Conservation (phyloP, 2,888 invertebrate species). For the Eucera pruinosa region DNA sequence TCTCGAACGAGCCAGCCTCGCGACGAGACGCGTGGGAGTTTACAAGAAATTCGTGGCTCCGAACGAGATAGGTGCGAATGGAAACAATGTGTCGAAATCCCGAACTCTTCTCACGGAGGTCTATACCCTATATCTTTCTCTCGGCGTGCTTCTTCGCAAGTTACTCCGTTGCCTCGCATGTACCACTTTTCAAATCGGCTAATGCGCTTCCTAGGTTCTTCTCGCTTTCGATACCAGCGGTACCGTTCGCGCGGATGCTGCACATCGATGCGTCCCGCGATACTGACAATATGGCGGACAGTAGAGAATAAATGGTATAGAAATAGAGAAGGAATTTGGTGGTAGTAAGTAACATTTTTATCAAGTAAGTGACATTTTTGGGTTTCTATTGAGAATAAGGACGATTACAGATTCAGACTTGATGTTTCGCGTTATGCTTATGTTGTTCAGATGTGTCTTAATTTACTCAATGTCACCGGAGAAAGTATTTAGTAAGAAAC, state of each 20-base stretch:
- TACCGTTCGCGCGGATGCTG: constrained; percentile 24
- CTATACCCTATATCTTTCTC: too few species aligned
- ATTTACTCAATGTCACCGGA: too few species aligned
- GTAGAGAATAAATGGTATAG: background rate
- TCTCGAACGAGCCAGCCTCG: constrained; percentile 22
- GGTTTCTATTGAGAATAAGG: too few species aligned
- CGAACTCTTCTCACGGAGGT: constrained; percentile 24
- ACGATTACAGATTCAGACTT: too few species aligned
- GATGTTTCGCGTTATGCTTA: too few species aligned
- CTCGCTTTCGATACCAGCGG: constrained; percentile 35
- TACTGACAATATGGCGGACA: constrained; percentile 4
- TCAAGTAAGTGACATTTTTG: too few species aligned
- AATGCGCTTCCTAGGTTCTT: constrained; percentile 58
- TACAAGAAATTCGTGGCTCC: constrained; percentile 52
- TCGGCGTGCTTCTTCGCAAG: background rate
- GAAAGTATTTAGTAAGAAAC: too few species aligned
- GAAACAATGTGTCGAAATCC: constrained; percentile 48
- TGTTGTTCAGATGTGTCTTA: too few species aligned
- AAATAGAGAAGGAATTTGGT: too few species aligned
- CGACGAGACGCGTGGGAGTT: constrained; percentile 56
- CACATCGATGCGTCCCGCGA: constrained; percentile 3
- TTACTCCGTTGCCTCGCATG: background rate
- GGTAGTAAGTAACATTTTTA: too few species aligned
- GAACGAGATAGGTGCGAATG: constrained; percentile 51
- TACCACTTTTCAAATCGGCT: constrained; percentile 31